A percentile compares a stretch with the other conserved stretches of the same genome.
phyloP scores from a whole-genome alignment of 2,113 vertebrate genomes.

The Eurypyga helias region DNA sequence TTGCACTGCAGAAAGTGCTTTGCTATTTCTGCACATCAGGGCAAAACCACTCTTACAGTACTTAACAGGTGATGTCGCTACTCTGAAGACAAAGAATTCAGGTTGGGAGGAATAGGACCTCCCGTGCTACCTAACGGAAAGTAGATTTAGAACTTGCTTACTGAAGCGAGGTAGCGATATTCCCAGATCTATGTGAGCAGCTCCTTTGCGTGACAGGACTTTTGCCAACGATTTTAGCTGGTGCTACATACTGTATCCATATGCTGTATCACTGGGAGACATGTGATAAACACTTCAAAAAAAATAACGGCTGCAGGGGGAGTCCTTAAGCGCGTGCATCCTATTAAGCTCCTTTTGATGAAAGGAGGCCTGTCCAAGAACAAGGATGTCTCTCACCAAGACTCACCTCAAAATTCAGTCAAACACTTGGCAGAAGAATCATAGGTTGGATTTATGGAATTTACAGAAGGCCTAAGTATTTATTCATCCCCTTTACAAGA shows the following conservation, averaged over 20 bases:
- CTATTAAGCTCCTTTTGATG: neutral
- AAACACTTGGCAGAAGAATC: neutral
- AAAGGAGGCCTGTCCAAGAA: constrained; percentile 32
- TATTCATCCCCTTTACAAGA: neutral
- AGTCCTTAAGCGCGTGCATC: neutral
- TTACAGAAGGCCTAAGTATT: fast-evolving
- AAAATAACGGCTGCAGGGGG: neutral
- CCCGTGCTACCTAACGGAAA: neutral
- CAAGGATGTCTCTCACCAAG: neutral
- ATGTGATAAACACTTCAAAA: neutral
- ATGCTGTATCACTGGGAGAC: neutral
- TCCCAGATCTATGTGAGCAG: neutral
- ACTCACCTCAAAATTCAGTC: neutral
- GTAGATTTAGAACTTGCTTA: fast-evolving
- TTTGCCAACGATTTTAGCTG: neutral
- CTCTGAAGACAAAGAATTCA: neutral
- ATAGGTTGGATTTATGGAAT: neutral
- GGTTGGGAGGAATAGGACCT: neutral
- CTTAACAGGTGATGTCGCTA: neutral
- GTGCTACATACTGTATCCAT: fast-evolving
- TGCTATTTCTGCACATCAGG: neutral
- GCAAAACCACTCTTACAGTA: neutral
- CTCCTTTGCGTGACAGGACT: neutral
- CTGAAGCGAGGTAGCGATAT: fast-evolving
- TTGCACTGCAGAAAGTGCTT: neutral